phyloP scores from a whole-genome alignment of 2,888 invertebrate species.

The Napeogenes sylphis region DNA sequence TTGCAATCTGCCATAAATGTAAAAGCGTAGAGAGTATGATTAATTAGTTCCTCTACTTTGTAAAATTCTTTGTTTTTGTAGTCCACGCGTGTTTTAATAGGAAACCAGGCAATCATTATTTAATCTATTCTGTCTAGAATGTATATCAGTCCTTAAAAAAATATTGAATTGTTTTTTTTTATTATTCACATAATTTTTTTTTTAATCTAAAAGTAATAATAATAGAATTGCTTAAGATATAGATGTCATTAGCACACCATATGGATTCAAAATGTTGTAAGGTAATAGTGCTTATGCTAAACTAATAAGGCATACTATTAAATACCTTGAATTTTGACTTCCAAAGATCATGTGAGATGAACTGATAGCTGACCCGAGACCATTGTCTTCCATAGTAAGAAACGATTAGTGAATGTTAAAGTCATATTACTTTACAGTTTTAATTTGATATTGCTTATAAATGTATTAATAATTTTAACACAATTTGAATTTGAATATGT shows the following conservation, averaged over 20 bases:
- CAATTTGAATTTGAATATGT: too few relatives aligned
- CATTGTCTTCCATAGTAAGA: constrained; percentile 56
- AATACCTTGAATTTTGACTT: neutral
- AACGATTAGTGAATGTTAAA: constrained; percentile 21
- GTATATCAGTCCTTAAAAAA: too few relatives aligned
- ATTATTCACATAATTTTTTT: too few relatives aligned
- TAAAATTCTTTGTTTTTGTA: constrained; percentile 15
- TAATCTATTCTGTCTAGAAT: too few relatives aligned
- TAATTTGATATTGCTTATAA: too few relatives aligned
- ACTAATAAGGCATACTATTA: neutral
- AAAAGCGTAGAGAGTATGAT: constrained; percentile 30
- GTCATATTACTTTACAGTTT: neutral
- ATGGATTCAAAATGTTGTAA: neutral
- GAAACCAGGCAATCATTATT: too few relatives aligned
- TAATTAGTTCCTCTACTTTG: constrained; percentile 29
- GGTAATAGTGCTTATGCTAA: neutral
- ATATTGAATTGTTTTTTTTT: too few relatives aligned
- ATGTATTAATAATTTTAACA: too few relatives aligned
- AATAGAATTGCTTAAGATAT: too few relatives aligned
- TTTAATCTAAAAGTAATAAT: neutral
- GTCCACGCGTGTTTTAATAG: too few relatives aligned
- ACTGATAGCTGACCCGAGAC: constrained; percentile 65
- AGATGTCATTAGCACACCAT: constrained; percentile 1
- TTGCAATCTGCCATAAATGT: constrained; percentile 38
- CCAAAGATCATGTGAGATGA: constrained; percentile 58